Conservation (phyloP, 1,140 invertebrate species). For the Micrasema minimum region DNA sequence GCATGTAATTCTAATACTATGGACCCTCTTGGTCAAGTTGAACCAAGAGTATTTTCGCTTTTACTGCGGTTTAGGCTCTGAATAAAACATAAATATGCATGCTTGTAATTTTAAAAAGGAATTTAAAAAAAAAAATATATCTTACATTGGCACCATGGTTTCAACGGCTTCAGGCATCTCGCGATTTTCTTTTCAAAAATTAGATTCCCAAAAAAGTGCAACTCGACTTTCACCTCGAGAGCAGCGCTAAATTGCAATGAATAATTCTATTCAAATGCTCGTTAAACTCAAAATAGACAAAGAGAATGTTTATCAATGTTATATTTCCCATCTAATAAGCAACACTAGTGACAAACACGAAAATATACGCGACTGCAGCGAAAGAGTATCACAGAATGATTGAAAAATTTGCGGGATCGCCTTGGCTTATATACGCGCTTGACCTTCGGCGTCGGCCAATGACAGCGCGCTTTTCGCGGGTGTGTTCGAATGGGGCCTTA, state of each 20-base stretch:
- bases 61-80: too few relatives aligned
- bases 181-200: constrained; percentile 27
- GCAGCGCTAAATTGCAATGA: constrained; percentile 7
- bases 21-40: too few relatives aligned
- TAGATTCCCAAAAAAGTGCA: constrained; percentile 11
- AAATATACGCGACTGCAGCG: background rate
- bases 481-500: constrained; percentile 13
- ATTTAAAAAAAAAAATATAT: background rate
- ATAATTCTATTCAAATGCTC: background rate
- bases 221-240: constrained; percentile 24
- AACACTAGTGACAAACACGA: background rate
- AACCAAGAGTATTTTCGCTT: too few relatives aligned
- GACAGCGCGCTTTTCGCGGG: constrained; percentile 1
- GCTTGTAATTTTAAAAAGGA: too few relatives aligned
- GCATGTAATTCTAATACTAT: too few relatives aligned
- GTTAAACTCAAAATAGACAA: constrained; percentile 37
- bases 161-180: constrained; percentile 51
- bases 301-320: constrained; percentile 28
- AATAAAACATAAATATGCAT: too few relatives aligned
- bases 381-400: constrained; percentile 6
- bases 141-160: constrained; percentile 29
- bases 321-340: constrained; percentile 38
- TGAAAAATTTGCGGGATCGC: constrained; percentile 6
- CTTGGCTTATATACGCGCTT: constrained; percentile 15
- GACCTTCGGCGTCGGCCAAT: constrained; percentile 29